Conservation (phyloP, 2,113 vertebrate genomes). For the Scopus umbretta region DNA sequence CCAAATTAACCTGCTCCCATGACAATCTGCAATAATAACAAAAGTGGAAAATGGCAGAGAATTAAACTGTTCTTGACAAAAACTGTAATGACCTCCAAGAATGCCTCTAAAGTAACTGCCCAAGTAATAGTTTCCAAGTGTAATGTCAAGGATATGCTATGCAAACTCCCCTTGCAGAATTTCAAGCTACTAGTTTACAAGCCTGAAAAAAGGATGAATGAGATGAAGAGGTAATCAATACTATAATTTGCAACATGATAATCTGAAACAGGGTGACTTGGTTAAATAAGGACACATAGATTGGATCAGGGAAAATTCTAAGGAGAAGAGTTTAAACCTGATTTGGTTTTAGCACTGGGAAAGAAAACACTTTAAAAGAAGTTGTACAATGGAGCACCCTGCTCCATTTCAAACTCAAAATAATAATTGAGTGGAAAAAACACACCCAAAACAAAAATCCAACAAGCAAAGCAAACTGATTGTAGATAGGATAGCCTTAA, state of each 20-base stretch:
- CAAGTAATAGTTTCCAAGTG: conserved; percentile 30
- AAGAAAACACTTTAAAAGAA: not conserved
- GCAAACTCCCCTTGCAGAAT: not conserved
- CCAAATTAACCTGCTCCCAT: conserved; percentile 55
- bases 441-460: not conserved
- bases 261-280: not conserved
- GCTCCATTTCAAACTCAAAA: not conserved
- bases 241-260: not conserved
- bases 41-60: conserved; percentile 57
- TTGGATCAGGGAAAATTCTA: not conserved
- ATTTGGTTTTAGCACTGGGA: not conserved
- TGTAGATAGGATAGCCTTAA: conserved; percentile 21
- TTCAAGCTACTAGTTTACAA: not conserved
- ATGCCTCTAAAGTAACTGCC: conserved; percentile 15
- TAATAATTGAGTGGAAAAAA: not conserved
- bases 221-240: not conserved
- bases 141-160: conserved; percentile 24
- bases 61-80: conserved; percentile 64
- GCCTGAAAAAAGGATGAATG: not conserved
- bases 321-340: not conserved
- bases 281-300: not conserved
- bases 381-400: not conserved
- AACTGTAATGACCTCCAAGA: conserved; percentile 55
- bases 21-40: conserved; percentile 48
- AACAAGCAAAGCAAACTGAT: conserved; percentile 7